Conservation (phyloP, 1,140 invertebrate species). For the Goniozus legneri region DNA sequence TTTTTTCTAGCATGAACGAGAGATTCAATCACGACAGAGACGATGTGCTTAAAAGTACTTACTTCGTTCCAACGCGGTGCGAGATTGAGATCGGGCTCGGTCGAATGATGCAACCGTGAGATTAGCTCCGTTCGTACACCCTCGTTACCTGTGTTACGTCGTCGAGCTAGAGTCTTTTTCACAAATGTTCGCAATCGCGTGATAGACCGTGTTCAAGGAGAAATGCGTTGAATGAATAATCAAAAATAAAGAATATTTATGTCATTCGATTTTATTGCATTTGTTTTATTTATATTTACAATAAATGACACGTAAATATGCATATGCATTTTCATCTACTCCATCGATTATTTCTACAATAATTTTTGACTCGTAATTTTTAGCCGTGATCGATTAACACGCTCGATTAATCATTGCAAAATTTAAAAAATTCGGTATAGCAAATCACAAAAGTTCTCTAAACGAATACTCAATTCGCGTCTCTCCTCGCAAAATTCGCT, state of each 20-base stretch:
- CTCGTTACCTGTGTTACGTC: conserved; percentile 13
- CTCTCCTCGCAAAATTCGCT: too few species aligned
- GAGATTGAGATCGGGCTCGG: neutral
- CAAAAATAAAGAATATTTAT: conserved; percentile 1
- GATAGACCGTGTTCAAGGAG: too few species aligned
- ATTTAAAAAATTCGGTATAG: too few species aligned
- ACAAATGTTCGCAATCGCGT: too few species aligned
- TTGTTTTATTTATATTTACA: conserved; percentile 50
- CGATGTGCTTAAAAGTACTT: neutral
- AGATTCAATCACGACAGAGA: too few species aligned
- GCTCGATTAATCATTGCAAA: too few species aligned
- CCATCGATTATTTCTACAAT: conserved; percentile 47
- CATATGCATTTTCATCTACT: conserved; percentile 43
- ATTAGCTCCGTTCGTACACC: neutral
- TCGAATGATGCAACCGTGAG: neutral
- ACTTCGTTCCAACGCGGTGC: neutral
- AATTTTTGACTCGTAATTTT: conserved; percentile 33
- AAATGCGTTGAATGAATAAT: neutral
- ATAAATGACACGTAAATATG: conserved; percentile 48
- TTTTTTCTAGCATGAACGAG: too few species aligned
- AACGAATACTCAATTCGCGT: too few species aligned
- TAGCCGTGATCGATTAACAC: too few species aligned
- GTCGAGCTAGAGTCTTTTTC: neutral
- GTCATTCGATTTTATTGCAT: conserved; percentile 51
- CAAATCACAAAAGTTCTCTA: too few species aligned